phyloP scores from a whole-genome alignment of 2,888 invertebrate genomes.

The Lordiphosa andalusiaca region DNA sequence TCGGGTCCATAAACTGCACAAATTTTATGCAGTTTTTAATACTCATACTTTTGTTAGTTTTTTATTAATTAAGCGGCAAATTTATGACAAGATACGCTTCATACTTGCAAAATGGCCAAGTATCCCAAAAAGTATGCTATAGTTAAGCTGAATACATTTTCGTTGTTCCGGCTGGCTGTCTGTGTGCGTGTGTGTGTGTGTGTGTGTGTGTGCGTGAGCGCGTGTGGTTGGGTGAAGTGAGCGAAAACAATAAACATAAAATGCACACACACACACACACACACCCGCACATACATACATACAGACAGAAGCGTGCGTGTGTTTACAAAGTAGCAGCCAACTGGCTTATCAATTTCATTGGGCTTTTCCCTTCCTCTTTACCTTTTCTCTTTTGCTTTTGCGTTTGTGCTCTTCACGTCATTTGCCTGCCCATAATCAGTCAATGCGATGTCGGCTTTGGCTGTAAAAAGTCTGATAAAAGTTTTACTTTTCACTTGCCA shows the following conservation, averaged over 20 bases:
- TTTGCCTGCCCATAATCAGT: constrained; percentile 58
- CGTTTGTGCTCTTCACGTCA: constrained; percentile 47
- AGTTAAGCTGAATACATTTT: constrained; percentile 10
- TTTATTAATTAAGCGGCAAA: no score
- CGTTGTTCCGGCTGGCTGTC: neutral
- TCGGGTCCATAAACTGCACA: no score
- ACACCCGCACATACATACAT: neutral
- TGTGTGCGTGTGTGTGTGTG: neutral
- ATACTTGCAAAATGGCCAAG: no score
- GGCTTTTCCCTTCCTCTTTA: neutral
- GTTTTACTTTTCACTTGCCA: constrained; percentile 49
- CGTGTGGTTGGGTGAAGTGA: constrained; percentile 25
- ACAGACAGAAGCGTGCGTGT: constrained; percentile 14
- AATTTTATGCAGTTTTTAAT: no score
- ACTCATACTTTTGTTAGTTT: no score
- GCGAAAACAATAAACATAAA: constrained; percentile 64
- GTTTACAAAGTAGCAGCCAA: constrained; percentile 36
- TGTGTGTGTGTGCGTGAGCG: constrained; percentile 5
- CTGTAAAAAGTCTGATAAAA: constrained; percentile 60
- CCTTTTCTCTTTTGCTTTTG: constrained; percentile 11
- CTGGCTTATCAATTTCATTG: constrained; percentile 62
- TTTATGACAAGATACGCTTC: no score
- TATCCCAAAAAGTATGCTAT: constrained; percentile 13
- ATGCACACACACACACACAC: constrained; percentile 38
- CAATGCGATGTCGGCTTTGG: constrained; percentile 36